These are phyloP conservation scores for Chloropsis hardwickii DNA, from an alignment of 2,113 vertebrate genomes.

Conservation along the genomic window DNA sequence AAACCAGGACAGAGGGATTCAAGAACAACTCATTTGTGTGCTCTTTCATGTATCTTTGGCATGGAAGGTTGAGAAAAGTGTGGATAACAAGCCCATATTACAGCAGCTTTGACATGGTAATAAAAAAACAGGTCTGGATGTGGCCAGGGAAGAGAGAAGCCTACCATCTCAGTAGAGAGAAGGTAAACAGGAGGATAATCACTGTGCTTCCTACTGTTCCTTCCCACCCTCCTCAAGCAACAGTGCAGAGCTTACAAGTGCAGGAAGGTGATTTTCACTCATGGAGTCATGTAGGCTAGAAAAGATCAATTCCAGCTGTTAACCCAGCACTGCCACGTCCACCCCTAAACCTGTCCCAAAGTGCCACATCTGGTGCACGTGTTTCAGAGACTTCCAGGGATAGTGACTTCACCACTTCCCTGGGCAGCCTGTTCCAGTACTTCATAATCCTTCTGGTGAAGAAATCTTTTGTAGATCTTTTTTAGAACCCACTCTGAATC, in stretches of 20 bases:
- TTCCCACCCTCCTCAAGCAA: not conserved
- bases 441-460: not conserved
- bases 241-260: not conserved
- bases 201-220: not conserved
- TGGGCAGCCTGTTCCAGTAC: not conserved
- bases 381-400: not conserved
- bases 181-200: not conserved
- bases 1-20: not conserved
- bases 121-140: not conserved
- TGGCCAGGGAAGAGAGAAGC: not conserved
- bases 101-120: not conserved
- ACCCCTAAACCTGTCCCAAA: not conserved
- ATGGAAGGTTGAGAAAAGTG: not conserved
- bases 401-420: not conserved
- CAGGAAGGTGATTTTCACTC: not conserved
- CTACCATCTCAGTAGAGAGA: not conserved
- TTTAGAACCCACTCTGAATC: not conserved
- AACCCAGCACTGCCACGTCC: not conserved
- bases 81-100: not conserved
- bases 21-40: not conserved
- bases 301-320: not conserved
- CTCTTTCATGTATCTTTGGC: not conserved
- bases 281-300: not conserved
- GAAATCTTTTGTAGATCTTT: not conserved
- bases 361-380: not conserved